Evolutionary conservation across 2,888 invertebrate species (phyloP).

Genomic region (Psylliodes chrysocephalus): DNA sequence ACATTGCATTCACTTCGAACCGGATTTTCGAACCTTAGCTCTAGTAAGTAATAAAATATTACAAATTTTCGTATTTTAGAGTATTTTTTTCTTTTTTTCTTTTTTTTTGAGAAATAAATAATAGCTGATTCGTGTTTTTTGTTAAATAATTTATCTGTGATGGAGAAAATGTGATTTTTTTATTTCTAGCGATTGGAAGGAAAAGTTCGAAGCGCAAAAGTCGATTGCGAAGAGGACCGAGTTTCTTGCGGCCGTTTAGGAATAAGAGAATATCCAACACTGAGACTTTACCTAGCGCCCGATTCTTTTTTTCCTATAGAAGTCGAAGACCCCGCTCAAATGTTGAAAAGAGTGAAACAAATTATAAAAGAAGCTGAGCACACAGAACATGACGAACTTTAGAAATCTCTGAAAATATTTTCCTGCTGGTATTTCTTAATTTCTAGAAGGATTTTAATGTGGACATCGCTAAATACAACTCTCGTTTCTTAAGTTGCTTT

Average conservation of each 20-base stretch:
- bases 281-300: conserved; percentile 65
- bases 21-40: conserved; percentile 74
- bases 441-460: background rate
- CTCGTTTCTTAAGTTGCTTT: no score
- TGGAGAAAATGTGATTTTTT: no score
- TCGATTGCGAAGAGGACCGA: conserved; percentile 72
- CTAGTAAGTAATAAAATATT: no score
- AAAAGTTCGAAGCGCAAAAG: conserved; percentile 69
- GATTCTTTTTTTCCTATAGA: conserved; percentile 54
- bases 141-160: no score
- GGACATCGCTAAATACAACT: background rate
- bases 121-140: conserved; percentile 1
- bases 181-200: conserved; percentile 65
- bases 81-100: no score
- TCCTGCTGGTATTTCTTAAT: background rate
- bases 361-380: conserved; percentile 41
- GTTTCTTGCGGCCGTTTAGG: conserved; percentile 66
- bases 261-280: conserved; percentile 70
- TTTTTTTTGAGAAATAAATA: background rate
- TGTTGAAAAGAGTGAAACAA: conserved; percentile 45
- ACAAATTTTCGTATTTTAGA: no score
- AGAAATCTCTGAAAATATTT: conserved; percentile 20
- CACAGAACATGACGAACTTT: conserved; percentile 62
- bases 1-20: conserved; percentile 74
- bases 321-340: conserved; percentile 42